Base-by-base conservation (phyloP, 1,140 invertebrate species). In the Gonatopus flavifemur region DNA sequence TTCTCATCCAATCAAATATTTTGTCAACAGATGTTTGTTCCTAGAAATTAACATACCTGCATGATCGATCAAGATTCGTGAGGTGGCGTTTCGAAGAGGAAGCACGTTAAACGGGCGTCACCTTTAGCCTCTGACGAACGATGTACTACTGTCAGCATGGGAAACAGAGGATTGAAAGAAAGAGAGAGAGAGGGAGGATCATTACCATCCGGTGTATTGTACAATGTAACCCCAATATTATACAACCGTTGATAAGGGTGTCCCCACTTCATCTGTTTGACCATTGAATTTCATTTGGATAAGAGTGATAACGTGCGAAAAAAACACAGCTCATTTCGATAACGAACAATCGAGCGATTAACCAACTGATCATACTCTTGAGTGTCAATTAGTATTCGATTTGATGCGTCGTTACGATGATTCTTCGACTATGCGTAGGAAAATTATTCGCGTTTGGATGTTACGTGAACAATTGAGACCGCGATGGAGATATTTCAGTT, bases 161-260 rank as follows among this genome's bases (percentile, higher is more conserved):
- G 45, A 52, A 54, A 43, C n/a, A n/a, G 24, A 52, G 28, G 51
- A 49, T 57, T 22, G 38, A 25, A 38, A 24, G 2, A 44, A 51
- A 28, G 25, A 33, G 32, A 33, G 6, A 33, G 32, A 33, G 31
- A 47, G 84, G 85, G 35, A 72, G 68, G 35, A 76, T 76, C 49
- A 81, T 79, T 40, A 74, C 68, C 38, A 76, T 69, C 50, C 81
- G 39, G 51, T 24, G n/a, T n/a, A n/a, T n/a, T 16, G 22, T 41
- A 49, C 40, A 56, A 54, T 60, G n/a, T n/a, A n/a, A n/a, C n/a
- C n/a, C n/a, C n/a, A n/a, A n/a, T 18, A 22, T 10, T 39, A 24
- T n/a, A n/a, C 19, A 21, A 31, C 30, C 40, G 18, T 18, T 40
- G 24, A 21, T 38, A 44, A 55, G 52, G 36, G 39, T 51, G 44